phyloP scores from a whole-genome alignment of 2,113 vertebrate genomes.

The Gambusia affinis region DNA sequence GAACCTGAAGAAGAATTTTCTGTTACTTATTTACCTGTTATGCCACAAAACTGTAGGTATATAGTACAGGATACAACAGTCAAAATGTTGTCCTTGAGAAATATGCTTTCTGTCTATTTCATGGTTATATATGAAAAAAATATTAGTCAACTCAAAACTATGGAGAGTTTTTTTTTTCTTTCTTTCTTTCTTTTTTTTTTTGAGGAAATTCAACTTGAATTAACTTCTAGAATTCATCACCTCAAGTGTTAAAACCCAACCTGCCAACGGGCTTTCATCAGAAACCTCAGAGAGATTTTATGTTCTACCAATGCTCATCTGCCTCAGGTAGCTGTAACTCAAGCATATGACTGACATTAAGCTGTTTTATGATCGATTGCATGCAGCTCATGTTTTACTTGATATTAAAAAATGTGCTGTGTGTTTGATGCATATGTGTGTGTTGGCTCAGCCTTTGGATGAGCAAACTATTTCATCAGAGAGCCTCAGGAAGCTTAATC shows the following conservation, averaged over 20 bases:
- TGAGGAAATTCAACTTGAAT: background rate
- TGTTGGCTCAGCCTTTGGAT: background rate
- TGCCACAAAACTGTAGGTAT: background rate
- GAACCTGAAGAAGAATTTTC: background rate
- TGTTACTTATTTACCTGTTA: background rate
- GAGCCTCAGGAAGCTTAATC: background rate
- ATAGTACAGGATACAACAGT: background rate
- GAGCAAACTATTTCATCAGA: background rate
- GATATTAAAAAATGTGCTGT: background rate
- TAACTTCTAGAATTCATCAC: background rate
- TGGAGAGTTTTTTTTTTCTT: background rate
- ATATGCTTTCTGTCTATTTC: background rate
- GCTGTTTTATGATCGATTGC: background rate
- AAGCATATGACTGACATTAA: slow-evolving; percentile 30
- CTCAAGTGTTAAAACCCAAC: background rate
- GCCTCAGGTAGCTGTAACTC: slow-evolving; percentile 26
- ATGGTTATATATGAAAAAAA: too few relatives aligned
- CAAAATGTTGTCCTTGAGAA: background rate
- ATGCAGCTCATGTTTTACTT: slow-evolving; percentile 21
- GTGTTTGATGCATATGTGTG: background rate
- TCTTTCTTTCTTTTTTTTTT: background rate
- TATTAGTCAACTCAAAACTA: background rate
- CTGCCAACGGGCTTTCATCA: slow-evolving; percentile 11
- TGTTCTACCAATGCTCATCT: background rate
- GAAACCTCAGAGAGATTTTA: background rate